A percentile compares a stretch with the other conserved stretches of the same genome.
Conservation (phyloP, 2,797 vertebrate species). For the Chelon auratus region DNA sequence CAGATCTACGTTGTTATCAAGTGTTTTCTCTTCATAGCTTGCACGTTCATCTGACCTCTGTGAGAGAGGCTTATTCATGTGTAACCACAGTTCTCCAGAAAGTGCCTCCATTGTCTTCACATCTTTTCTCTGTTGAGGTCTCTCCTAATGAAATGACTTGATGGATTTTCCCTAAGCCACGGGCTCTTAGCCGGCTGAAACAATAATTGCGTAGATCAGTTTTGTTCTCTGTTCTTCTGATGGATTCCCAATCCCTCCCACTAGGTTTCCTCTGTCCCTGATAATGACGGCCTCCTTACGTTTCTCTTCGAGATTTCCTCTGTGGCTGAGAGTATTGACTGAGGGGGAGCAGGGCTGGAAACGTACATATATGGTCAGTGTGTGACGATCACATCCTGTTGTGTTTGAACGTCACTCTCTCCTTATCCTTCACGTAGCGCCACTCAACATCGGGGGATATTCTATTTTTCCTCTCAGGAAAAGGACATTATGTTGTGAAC, state of each 20-base stretch:
- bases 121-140: conserved; percentile 59
- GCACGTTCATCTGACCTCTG: conserved; percentile 60
- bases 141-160: conserved; percentile 70
- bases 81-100: conserved; percentile 50
- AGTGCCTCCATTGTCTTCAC: conserved; percentile 61
- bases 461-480: conserved; percentile 10
- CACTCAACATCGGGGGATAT: conserved; percentile 30
- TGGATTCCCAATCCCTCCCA: conserved; percentile 62
- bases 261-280: conserved; percentile 31
- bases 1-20: conserved; percentile 17
- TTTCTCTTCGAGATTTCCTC: conserved; percentile 46
- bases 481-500: conserved; percentile 15
- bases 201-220: conserved; percentile 62
- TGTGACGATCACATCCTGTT: conserved; percentile 46
- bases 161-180: conserved; percentile 73
- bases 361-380: conserved; percentile 35
- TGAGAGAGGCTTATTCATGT: conserved; percentile 54
- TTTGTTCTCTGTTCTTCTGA: conserved; percentile 57
- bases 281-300: conserved; percentile 35
- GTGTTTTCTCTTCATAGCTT: conserved; percentile 37
- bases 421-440: conserved; percentile 14
- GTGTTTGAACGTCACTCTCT: conserved; percentile 19
- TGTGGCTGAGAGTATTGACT: conserved; percentile 31
- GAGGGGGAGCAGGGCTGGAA: conserved; percentile 21
- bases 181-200: conserved; percentile 57